Evolutionary conservation across 2,113 vertebrate species (phyloP).

Genomic region (Leucoraja erinaceus): DNA sequence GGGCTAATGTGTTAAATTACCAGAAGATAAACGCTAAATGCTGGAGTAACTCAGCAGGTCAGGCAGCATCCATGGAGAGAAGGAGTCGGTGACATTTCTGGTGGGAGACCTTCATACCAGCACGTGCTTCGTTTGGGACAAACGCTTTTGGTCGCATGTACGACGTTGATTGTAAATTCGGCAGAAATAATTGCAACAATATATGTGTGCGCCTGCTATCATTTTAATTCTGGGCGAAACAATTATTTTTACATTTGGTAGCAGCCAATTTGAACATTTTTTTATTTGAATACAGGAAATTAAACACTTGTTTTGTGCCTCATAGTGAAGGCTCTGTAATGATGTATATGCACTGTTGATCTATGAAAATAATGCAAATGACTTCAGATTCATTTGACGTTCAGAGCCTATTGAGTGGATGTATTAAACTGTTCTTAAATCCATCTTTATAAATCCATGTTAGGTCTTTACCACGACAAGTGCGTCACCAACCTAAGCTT

Average conservation of each 20-base stretch:
- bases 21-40: too few species aligned
- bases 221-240: background rate
- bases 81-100: too few species aligned
- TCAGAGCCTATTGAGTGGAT: background rate
- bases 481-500: background rate
- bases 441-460: background rate
- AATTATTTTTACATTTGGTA: background rate
- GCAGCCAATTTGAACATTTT: background rate
- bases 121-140: background rate
- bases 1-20: background rate
- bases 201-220: background rate
- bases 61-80: too few species aligned
- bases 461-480: background rate
- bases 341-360: background rate
- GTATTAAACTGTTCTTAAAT: background rate
- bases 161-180: too few species aligned
- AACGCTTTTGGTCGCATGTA: background rate
- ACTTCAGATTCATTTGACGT: constrained; percentile 6
- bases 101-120: too few species aligned
- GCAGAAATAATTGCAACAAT: background rate
- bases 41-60: too few species aligned
- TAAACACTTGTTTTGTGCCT: background rate
- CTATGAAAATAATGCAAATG: background rate
- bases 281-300: background rate
- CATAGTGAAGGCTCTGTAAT: background rate